Base-by-base conservation (phyloP, 2,888 invertebrate species). In the Galeopsomyia nigrocyanea region DNA sequence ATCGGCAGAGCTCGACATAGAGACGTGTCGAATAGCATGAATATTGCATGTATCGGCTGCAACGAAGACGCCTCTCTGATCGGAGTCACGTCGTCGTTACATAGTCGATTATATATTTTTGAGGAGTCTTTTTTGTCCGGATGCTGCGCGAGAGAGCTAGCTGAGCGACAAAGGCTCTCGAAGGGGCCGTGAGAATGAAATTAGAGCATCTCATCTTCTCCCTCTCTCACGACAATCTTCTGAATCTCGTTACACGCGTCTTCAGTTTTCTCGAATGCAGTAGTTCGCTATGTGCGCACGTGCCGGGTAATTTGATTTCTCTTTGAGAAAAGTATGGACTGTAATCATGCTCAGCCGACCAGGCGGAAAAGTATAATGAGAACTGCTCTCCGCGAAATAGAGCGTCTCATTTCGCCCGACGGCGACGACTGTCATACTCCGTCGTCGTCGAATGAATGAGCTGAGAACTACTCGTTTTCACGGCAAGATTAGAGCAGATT, bases 21-120 rank as follows among this genome's bases (percentile, higher is more conserved):
- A 26, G 5, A 26, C 26, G 2, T 53, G 17, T 53, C 19, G 53
- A 53, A 17, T 53, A n/a, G 9, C 39, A 17, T 53, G 21, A 53
- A 9, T 21, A 21, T 39, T 10, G 39, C 13, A 10, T 39, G 39
- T 13, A 7, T 39, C 10, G 39, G 10, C 26, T 26, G 26, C 39
- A 39, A 39, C 39, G 39, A 39, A 39, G 39, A 39, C 39, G 39
- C 39, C 71, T 75, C 72, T 67, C 64, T 69, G 71, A 63, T 69
- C 47, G 50, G 46, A 56, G n/a, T 47, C 51, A 26, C 26, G 26
- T 14, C 39, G 13, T 9, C 17, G n/a, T 51, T 21, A 58, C 66
- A n/a, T n/a, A 68, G 62, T 65, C 73, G 73, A 69, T 69, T 62
- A 66, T 62, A 66, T 69, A 66, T 51, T 55, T 51, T 49, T 10